These are phyloP conservation scores for Mustela nigripes DNA, from an alignment of 2,113 vertebrate species.

Conservation along the genomic window DNA sequence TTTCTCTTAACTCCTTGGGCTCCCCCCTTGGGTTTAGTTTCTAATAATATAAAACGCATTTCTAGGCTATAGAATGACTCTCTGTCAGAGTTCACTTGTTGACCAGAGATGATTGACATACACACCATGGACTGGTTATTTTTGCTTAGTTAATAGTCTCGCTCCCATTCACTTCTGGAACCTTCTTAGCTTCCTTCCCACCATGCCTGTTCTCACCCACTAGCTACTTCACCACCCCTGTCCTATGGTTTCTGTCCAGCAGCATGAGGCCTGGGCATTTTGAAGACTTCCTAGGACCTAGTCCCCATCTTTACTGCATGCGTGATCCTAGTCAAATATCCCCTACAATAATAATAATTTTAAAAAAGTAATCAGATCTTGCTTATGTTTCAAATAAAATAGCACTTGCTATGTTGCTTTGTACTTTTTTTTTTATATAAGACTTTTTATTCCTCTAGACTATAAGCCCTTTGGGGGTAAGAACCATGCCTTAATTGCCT, in stretches of 20 bases:
- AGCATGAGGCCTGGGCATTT: neutral
- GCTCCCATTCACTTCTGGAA: neutral
- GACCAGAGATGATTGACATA: neutral
- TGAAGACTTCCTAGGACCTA: neutral
- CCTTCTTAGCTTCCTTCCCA: neutral
- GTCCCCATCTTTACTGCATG: neutral
- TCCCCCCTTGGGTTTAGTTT: neutral
- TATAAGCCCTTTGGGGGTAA: constrained; percentile 27
- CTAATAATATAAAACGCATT: neutral
- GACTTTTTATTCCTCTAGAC: neutral
- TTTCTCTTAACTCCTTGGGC: neutral
- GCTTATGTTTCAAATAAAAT: constrained; percentile 13
- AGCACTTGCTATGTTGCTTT: neutral
- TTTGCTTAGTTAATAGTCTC: neutral
- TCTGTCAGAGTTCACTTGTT: neutral
- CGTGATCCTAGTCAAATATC: neutral
- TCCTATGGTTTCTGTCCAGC: neutral
- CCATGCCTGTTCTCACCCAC: neutral
- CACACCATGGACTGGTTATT: neutral
- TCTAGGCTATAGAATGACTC: neutral
- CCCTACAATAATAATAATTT: neutral
- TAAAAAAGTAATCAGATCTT: neutral
- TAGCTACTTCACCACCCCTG: too few species aligned
- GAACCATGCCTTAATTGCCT: neutral
- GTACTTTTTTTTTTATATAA: neutral